Conservation (phyloP, 2,888 invertebrate genomes). For the Stenodera caucasica region DNA sequence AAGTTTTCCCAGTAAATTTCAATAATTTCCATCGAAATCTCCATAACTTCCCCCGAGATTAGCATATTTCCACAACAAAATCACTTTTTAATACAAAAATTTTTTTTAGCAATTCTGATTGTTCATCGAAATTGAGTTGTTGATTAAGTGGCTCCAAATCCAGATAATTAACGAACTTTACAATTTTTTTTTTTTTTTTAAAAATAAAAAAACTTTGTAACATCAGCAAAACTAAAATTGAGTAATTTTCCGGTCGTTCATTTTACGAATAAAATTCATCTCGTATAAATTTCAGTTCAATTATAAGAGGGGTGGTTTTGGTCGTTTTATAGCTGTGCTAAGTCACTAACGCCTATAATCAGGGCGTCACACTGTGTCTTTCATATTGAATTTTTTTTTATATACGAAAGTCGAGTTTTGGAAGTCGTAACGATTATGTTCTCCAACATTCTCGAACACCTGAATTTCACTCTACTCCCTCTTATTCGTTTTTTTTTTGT, state of each 20-base stretch:
- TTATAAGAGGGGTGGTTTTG: conserved; percentile 26
- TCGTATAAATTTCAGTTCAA: conserved; percentile 29
- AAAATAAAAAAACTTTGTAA: too few relatives aligned
- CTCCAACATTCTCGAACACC: conserved; percentile 37
- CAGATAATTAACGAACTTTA: too few relatives aligned
- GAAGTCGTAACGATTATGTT: conserved; percentile 32
- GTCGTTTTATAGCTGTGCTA: conserved; percentile 29
- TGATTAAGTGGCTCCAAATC: too few relatives aligned
- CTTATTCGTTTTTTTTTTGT: too few relatives aligned
- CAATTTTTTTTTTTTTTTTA: too few relatives aligned
- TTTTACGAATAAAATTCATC: not conserved
- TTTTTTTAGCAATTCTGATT: too few relatives aligned
- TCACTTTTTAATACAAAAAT: too few relatives aligned
- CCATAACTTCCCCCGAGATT: too few relatives aligned
- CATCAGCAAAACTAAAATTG: conserved; percentile 20
- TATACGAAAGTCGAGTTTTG: conserved; percentile 34
- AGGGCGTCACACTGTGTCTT: conserved; percentile 33
- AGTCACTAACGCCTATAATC: conserved; percentile 34
- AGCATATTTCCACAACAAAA: too few relatives aligned
- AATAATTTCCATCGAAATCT: too few relatives aligned
- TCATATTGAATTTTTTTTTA: conserved; percentile 40
- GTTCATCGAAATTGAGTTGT: too few relatives aligned
- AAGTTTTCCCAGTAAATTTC: too few relatives aligned
- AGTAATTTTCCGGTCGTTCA: conserved; percentile 28
- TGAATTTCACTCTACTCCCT: conserved; percentile 37